Percentiles rank a stretch among this genome's conserved stretches.
phyloP scores from a whole-genome alignment of 1,140 invertebrate genomes.

The Rhopalosiphum padi region DNA sequence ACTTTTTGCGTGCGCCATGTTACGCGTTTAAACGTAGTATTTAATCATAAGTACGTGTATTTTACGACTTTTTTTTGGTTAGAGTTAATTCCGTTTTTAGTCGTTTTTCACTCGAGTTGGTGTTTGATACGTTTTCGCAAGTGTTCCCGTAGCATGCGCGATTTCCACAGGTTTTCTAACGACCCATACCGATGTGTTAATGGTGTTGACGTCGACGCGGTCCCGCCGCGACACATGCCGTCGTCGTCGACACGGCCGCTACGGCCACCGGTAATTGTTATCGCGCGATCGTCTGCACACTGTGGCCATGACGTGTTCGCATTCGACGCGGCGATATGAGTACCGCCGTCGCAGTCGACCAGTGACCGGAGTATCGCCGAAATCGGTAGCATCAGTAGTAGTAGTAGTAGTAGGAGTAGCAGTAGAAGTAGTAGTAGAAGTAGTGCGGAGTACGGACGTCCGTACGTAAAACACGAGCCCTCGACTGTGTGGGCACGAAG shows the following conservation, averaged over 20 bases:
- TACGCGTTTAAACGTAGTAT: background rate
- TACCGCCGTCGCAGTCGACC: background rate
- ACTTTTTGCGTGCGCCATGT: background rate
- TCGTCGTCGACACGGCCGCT: background rate
- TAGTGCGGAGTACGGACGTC: background rate
- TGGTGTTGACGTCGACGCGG: slow-evolving; percentile 27
- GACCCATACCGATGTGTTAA: background rate
- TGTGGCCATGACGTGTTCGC: background rate
- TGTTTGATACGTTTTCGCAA: background rate
- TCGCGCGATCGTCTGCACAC: background rate
- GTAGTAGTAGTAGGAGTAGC: background rate
- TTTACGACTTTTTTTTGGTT: background rate
- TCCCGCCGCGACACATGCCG: slow-evolving; percentile 12
- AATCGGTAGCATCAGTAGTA: background rate
- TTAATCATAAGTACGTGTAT: no score
- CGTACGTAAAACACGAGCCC: background rate
- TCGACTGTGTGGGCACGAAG: background rate
- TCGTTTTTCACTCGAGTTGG: background rate
- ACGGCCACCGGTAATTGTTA: background rate
- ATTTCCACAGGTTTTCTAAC: background rate
- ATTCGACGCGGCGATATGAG: background rate
- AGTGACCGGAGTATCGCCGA: background rate
- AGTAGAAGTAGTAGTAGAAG: background rate
- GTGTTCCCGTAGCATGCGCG: slow-evolving; percentile 33
- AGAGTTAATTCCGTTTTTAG: background rate